Evolutionary conservation across 2,113 vertebrate genomes (phyloP), one percentile per base, ranked within the genome.

Genomic region (Aegithalos caudatus): DNA sequence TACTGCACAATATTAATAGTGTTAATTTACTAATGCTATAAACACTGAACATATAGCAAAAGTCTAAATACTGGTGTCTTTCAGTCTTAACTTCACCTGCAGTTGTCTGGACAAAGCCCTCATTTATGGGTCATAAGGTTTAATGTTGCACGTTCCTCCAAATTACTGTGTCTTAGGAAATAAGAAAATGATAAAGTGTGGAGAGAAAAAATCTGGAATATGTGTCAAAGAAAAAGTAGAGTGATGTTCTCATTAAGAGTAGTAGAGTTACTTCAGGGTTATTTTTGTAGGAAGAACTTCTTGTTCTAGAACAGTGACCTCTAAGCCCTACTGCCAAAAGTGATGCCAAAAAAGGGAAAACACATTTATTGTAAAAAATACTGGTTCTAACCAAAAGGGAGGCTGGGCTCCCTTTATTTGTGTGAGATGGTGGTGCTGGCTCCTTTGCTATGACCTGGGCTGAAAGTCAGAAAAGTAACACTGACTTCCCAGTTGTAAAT

Each of bases 201-300:
- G 7, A 17, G 40, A 8, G 51, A 74, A 70, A 60, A 61, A 79
- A 35, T 58, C 42, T 76, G 69, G 28, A 93, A 78, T 88, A 51
- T 40, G 29, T 81, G 80, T 95, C 85, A 94, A 56, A 91, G 64
- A 90, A 87, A 61, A 70, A 64, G 47, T 8, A 45, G 73, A 88
- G 50, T 86, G 82, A 88, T 94, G 85, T n/a, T 96, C 86, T 86
- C 69, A 81, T 90, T 83, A 86, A 57, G 79, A 94, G 64, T 5
- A 86, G 64, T 56, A 88, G 72, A 86, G 77, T 81, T 90, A 86
- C 51, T 83, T 89, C 47, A 60, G 28, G 66, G 45, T 82, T 97
- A 92, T 82, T 95, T 95, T 84, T 96, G 77, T 83, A 96, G 37
- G 45, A 83, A 78, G 72, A 94, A 86, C 74, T 86, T 53, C n/a